A percentile compares a stretch with the other conserved stretches of the same genome.
Evolutionary conservation across 2,797 vertebrate genomes (phyloP).

Genomic region (Cetoscarus ocellatus): DNA sequence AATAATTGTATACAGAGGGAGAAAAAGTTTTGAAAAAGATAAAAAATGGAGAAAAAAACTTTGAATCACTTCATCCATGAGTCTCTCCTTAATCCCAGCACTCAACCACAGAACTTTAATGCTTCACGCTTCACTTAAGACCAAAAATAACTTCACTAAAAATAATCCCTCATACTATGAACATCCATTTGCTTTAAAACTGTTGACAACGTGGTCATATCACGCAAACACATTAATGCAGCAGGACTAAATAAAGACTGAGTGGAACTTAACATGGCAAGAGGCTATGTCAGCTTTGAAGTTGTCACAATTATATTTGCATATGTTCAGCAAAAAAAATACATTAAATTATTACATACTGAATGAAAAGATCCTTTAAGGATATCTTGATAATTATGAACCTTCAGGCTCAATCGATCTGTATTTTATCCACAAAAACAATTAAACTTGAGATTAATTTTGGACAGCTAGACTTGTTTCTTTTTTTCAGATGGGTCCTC

Average conservation of each 20-base stretch:
- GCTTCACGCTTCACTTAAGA: slow-evolving; percentile 3
- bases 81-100: background rate
- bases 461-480: too few species aligned
- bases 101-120: background rate
- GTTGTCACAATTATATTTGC: too few species aligned
- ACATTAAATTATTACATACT: too few species aligned
- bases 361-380: too few species aligned
- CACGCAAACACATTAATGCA: background rate
- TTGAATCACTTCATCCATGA: background rate
- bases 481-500: too few species aligned
- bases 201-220: background rate
- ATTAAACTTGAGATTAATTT: too few species aligned
- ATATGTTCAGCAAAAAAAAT: too few species aligned
- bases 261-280: background rate
- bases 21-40: too few species aligned
- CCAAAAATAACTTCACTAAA: slow-evolving; percentile 25
- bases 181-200: background rate
- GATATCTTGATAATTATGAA: too few species aligned
- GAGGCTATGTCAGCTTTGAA: too few species aligned
- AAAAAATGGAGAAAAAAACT: background rate
- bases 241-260: background rate
- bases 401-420: too few species aligned
- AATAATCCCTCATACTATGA: slow-evolving; percentile 19
- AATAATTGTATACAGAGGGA: background rate
- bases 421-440: too few species aligned